Percentiles rank a stretch among this genome's conserved stretches.
Conservation (phyloP, 2,797 vertebrate species). For the Apogon talboti region DNA sequence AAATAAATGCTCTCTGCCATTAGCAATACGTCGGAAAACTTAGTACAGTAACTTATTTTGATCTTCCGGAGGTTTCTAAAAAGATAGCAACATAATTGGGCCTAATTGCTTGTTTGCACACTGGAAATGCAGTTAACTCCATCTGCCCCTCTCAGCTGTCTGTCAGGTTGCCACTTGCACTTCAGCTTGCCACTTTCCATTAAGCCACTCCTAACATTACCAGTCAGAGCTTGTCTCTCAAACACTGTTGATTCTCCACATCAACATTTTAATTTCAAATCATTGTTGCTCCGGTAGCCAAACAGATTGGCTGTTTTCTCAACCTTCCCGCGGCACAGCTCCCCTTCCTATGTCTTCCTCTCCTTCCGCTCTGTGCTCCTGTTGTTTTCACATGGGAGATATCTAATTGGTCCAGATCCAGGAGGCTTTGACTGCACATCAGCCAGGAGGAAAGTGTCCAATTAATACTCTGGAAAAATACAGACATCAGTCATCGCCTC, state of each 20-base stretch:
- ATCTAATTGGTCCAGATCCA: conserved; percentile 79
- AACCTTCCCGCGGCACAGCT: conserved; percentile 1
- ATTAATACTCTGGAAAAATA: conserved; percentile 70
- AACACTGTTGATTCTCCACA: conserved; percentile 19
- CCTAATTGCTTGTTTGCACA: conserved; percentile 58
- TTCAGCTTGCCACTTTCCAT: conserved; percentile 46
- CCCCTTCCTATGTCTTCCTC: conserved; percentile 26
- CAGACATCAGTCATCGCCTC: conserved; percentile 64
- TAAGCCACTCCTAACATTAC: conserved; percentile 33
- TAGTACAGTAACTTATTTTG: conserved; percentile 3
- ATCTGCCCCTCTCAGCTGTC: conserved; percentile 34
- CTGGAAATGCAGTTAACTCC: conserved; percentile 28
- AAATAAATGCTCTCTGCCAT: conserved; percentile 17
- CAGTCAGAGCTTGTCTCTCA: conserved; percentile 33
- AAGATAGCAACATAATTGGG: conserved; percentile 44
- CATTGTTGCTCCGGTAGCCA: conserved; percentile 24
- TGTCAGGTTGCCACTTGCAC: conserved; percentile 36
- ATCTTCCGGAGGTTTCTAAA: conserved; percentile 26
- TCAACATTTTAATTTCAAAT: conserved; percentile 57
- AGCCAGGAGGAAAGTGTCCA: conserved; percentile 71
- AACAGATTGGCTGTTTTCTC: conserved; percentile 50
- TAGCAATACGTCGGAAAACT: conserved; percentile 23
- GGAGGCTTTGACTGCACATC: conserved; percentile 70
- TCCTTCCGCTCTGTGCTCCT: conserved; percentile 39
- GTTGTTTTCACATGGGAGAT: conserved; percentile 66